These are phyloP conservation scores for Cylloceria caligata DNA, from an alignment of 2,888 invertebrate genomes.

Conservation along the genomic window DNA sequence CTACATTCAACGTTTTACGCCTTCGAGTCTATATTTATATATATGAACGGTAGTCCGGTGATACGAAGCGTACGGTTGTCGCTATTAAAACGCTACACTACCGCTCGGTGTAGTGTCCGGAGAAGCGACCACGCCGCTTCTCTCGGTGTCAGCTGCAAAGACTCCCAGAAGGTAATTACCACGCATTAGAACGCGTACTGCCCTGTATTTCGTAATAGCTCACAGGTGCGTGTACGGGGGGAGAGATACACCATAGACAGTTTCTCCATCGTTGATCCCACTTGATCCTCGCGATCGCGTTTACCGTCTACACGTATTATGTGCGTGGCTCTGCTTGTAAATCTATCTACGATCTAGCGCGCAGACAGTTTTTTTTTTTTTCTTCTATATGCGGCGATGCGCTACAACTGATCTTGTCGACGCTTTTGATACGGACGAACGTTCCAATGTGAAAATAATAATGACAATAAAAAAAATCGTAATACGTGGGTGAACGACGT, in stretches of 20 bases:
- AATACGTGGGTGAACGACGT: slow-evolving; percentile 48
- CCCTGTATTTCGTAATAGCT: slow-evolving; percentile 66
- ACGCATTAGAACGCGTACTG: slow-evolving; percentile 61
- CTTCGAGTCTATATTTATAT: neutral
- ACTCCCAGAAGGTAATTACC: slow-evolving; percentile 69
- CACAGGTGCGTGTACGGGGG: slow-evolving; percentile 65
- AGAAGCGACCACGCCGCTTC: slow-evolving; percentile 34
- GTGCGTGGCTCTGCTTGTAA: neutral
- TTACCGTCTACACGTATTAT: slow-evolving; percentile 35
- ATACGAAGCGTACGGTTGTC: too few species aligned
- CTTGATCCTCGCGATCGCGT: slow-evolving; percentile 65
- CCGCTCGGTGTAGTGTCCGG: neutral
- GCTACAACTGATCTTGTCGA: slow-evolving; percentile 50
- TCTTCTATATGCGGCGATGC: slow-evolving; percentile 62
- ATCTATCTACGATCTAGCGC: slow-evolving; percentile 10
- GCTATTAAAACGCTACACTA: neutral
- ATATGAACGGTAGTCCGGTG: too few species aligned
- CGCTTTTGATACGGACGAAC: slow-evolving; percentile 34
- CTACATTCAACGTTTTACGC: slow-evolving; percentile 39
- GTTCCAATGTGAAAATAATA: slow-evolving; percentile 57
- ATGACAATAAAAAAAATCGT: slow-evolving; percentile 16
- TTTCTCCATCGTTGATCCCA: slow-evolving; percentile 65
- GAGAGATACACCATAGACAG: slow-evolving; percentile 43
- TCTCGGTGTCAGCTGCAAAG: slow-evolving; percentile 64
- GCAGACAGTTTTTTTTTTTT: slow-evolving; percentile 1